phyloP scores from a whole-genome alignment of 2,797 vertebrate genomes.

The Cirrhinus molitorella region DNA sequence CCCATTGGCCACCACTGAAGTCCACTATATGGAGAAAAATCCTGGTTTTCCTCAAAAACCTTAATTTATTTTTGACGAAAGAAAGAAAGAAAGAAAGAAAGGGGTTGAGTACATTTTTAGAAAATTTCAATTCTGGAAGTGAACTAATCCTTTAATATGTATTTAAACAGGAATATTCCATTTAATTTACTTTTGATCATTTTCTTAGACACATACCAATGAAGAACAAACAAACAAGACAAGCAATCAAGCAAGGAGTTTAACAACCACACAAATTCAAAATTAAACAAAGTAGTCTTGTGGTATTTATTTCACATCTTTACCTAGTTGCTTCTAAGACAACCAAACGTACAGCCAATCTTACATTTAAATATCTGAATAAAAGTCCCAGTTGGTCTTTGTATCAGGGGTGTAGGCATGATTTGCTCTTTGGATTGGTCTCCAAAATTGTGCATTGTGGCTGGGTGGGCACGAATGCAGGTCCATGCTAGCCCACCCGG shows the following conservation, averaged over 20 bases:
- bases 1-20: too few species aligned
- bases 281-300: neutral
- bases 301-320: neutral
- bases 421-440: neutral
- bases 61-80: too few species aligned
- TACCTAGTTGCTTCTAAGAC: neutral
- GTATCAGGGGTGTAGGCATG: neutral
- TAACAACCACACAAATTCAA: neutral
- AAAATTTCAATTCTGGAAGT: too few species aligned
- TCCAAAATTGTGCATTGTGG: conserved; percentile 6
- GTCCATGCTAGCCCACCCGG: neutral
- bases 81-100: too few species aligned
- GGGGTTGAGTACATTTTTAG: too few species aligned
- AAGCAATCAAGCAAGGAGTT: neutral
- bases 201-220: neutral
- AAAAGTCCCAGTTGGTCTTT: neutral
- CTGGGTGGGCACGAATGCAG: neutral
- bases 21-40: too few species aligned
- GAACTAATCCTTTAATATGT: neutral
- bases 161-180: neutral
- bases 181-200: neutral
- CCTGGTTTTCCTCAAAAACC: too few species aligned
- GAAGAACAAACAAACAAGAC: neutral
- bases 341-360: neutral
- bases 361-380: neutral